Base-by-base conservation (phyloP, 2,888 invertebrate genomes). In the Drosophila seclusa region DNA sequence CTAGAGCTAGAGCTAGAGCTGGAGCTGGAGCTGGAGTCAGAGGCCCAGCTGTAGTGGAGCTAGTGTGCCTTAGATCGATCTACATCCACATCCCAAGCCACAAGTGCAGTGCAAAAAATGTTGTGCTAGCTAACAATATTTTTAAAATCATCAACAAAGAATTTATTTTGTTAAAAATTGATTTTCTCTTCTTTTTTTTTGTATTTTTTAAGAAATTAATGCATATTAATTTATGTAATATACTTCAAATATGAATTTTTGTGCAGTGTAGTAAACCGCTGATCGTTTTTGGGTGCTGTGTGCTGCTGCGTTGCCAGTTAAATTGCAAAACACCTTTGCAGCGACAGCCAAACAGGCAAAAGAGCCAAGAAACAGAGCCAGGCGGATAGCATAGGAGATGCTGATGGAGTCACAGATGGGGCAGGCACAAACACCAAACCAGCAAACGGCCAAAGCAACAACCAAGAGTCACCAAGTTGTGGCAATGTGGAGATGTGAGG, bases 291-390 rank as follows among this genome's bases (percentile, higher is more conserved):
- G 59, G 78, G 64, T 61, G 73, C 68, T 76, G 74, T 67, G 55
- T 76, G 78, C 75, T 69, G 78, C 81, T 73, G 85, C 78, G 77
- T 81, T 79, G 88, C 87, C 84, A 89, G 87, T 72, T 87, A 89
- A 87, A 87, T 89, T 87, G 87, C 89, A 89, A 87, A 89, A 87
- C 89, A 87, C 89, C 87, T 87, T 87, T 87, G 80, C 83, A 87
- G 87, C 89, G 81, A 84, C 82, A 88, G 84, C 78, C 66, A 70
- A 70, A 57, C 50, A 73, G 63, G 53, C 42, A 48, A 36, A 55
- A 27, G 36, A 36, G 36, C 55, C 45, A 32, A 58, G 31, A 52
- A 52, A 49, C 42, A 63, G 45, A 63, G 45, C 32, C 60, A 48
- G 65, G 60, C 63, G 54, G 21, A 64, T 54, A 50, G 50, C 52